phyloP scores from a whole-genome alignment of 2,113 vertebrate genomes.

The Grammomys surdaster region DNA sequence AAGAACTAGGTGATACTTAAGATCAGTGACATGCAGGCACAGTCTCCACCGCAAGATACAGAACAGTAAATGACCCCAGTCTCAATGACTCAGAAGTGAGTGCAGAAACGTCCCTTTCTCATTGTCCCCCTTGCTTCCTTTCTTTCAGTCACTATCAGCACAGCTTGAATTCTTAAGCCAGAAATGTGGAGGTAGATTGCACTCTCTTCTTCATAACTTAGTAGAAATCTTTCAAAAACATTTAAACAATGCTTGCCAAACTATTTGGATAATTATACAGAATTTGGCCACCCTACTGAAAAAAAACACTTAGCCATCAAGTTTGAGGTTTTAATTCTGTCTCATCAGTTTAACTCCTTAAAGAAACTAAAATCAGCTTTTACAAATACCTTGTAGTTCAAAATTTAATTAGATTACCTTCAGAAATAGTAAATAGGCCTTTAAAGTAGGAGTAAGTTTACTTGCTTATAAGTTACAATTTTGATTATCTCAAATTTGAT shows the following conservation, averaged over 20 bases:
- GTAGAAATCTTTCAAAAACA: conserved; percentile 28
- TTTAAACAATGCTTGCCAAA: conserved; percentile 26
- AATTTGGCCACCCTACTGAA: background rate
- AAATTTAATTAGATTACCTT: background rate
- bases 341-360: background rate
- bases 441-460: conserved; percentile 20
- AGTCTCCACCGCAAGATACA: background rate
- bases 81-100: background rate
- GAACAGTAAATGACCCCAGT: background rate
- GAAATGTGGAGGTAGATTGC: background rate
- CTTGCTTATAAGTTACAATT: background rate
- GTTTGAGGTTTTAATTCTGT: conserved; percentile 4
- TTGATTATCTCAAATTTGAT: background rate
- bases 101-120: background rate
- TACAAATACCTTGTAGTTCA: background rate
- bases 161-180: background rate
- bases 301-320: background rate
- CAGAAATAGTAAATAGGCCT: background rate
- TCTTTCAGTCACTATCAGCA: background rate
- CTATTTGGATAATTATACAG: conserved; percentile 1
- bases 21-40: background rate
- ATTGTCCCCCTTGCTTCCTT: background rate
- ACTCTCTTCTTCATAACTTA: background rate
- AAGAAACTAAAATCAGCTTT: background rate
- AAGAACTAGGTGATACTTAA: background rate